These are phyloP conservation scores for Gulo gulo DNA, from an alignment of 2,113 vertebrate species.

Conservation along the genomic window DNA sequence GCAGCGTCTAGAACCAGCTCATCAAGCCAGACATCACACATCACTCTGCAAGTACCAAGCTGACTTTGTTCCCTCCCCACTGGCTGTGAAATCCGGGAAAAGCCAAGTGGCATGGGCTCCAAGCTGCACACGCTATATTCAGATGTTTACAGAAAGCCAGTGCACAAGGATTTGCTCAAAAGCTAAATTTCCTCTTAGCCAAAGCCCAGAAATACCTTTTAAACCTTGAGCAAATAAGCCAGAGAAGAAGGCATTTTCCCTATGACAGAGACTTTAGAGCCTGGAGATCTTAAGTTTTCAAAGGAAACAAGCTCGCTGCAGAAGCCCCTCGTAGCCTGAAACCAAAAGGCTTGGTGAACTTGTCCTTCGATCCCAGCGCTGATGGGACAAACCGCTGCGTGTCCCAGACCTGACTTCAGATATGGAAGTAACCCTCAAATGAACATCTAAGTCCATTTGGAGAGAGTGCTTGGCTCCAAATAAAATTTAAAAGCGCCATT, in stretches of 20 bases:
- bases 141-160: slow-evolving; percentile 70
- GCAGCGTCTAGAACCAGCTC: neutral
- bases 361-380: neutral
- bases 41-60: neutral
- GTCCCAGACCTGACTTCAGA: neutral
- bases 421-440: neutral
- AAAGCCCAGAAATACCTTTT: slow-evolving; percentile 78
- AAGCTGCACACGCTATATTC: neutral
- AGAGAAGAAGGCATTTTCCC: slow-evolving; percentile 66
- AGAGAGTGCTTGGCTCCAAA: neutral
- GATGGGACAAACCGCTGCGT: neutral
- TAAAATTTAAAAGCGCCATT: neutral
- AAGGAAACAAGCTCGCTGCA: neutral
- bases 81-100: neutral
- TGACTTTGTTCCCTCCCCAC: neutral
- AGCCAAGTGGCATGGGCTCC: neutral
- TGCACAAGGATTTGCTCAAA: slow-evolving; percentile 62
- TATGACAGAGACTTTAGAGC: neutral
- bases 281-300: neutral
- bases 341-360: neutral
- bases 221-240: slow-evolving; percentile 81
- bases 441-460: neutral
- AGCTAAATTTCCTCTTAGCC: slow-evolving; percentile 76
- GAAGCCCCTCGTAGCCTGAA: fast-evolving
- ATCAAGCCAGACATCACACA: neutral